A percentile compares a stretch with the other conserved stretches of the same genome.
Conservation (phyloP, 2,888 invertebrate genomes). For the Pantelozetes paolii region DNA sequence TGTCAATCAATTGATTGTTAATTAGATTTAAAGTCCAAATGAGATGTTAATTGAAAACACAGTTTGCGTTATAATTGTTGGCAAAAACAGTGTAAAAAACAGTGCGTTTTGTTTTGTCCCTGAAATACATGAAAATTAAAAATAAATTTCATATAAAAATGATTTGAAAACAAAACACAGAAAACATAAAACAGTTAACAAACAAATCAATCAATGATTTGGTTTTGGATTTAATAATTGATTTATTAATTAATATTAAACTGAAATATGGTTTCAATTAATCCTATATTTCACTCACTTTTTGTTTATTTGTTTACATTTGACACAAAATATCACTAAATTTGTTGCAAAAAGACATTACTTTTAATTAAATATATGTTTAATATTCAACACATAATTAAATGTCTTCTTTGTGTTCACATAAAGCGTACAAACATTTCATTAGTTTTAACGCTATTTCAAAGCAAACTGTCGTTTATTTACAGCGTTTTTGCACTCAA, state of each 20-base stretch:
- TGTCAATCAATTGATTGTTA: too few species aligned
- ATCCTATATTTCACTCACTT: slow-evolving; percentile 2
- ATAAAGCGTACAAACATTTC: not conserved
- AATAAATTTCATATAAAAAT: not conserved
- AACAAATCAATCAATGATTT: not conserved
- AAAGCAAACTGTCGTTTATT: not conserved
- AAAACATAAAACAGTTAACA: too few species aligned
- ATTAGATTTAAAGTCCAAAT: too few species aligned
- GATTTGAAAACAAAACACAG: not conserved
- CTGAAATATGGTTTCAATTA: not conserved
- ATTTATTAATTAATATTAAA: too few species aligned
- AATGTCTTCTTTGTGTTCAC: slow-evolving; percentile 14
- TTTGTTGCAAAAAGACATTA: not conserved
- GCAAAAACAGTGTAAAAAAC: too few species aligned
- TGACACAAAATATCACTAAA: slow-evolving; percentile 7
- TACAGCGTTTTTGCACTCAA: not conserved
- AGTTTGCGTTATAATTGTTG: slow-evolving; percentile 23
- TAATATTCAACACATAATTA: not conserved
- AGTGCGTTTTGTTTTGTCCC: slow-evolving; percentile 15
- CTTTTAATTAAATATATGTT: not conserved
- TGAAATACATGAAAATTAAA: not conserved
- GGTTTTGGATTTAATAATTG: too few species aligned
- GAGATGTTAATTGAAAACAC: too few species aligned
- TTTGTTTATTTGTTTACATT: not conserved
- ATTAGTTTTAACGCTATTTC: too few species aligned